These are phyloP conservation scores for Zonotrichia leucophrys DNA, from an alignment of 2,113 vertebrate genomes.

Conservation along the genomic window DNA sequence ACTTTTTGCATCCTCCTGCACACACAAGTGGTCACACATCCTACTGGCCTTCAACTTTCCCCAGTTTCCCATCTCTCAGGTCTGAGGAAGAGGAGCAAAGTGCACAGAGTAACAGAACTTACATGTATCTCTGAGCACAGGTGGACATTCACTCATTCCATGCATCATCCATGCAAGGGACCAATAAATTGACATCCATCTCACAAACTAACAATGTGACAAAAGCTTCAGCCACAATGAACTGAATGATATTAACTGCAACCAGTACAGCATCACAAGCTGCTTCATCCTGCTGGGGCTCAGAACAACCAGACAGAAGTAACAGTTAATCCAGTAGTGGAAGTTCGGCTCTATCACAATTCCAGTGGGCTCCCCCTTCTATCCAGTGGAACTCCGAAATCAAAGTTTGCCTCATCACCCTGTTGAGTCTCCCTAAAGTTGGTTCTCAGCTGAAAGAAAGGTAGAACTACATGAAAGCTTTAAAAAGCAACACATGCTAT, in stretches of 20 bases:
- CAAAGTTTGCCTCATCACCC: not conserved
- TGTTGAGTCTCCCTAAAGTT: not conserved
- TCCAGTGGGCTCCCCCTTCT: not conserved
- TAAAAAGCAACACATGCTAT: not conserved
- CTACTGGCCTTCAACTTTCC: not conserved
- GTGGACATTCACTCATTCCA: not conserved
- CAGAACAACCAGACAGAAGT: not conserved
- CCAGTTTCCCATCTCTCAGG: no score
- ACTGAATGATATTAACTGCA: not conserved
- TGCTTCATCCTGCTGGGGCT: constrained; percentile 10
- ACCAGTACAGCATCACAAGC: not conserved
- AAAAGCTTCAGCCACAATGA: not conserved
- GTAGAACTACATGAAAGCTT: not conserved
- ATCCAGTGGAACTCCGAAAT: not conserved
- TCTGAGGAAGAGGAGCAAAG: not conserved
- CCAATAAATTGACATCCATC: not conserved
- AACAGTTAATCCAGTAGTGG: not conserved
- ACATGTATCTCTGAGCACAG: not conserved
- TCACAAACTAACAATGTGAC: not conserved
- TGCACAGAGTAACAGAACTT: not conserved
- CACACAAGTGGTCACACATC: fast-evolving
- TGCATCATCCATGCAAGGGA: not conserved
- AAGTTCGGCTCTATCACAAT: not conserved
- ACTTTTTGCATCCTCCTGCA: not conserved
- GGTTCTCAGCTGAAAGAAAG: not conserved